These are phyloP conservation scores for Alsophila aescularia DNA, from an alignment of 2,888 invertebrate genomes.

Conservation along the genomic window DNA sequence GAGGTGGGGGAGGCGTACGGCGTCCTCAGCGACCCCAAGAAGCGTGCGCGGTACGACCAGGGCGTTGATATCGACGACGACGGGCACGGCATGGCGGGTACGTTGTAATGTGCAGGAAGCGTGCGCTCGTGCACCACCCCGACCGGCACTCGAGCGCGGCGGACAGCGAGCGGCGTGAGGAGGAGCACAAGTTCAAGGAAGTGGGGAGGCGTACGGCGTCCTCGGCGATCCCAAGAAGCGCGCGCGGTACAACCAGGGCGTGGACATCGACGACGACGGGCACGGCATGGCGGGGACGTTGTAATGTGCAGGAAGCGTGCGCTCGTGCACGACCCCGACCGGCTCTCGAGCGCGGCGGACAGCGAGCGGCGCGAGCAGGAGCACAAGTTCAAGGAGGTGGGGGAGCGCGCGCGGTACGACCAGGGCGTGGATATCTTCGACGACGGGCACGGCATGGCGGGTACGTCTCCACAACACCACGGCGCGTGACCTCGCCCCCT, in stretches of 20 bases:
- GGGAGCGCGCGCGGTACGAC: slow-evolving; percentile 95
- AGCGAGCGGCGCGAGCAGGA: slow-evolving; percentile 95
- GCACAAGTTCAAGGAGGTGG: slow-evolving; percentile 96
- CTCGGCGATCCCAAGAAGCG: slow-evolving; percentile 96
- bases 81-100: slow-evolving; percentile 1
- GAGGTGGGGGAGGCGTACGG: slow-evolving; percentile 98
- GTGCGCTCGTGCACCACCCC: slow-evolving; percentile 96
- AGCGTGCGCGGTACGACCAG: slow-evolving; percentile 92
- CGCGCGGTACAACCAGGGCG: slow-evolving; percentile 91
- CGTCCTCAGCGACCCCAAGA: slow-evolving; percentile 95
- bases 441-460: background rate
- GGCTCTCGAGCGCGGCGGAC: slow-evolving; percentile 94
- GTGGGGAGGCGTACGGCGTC: slow-evolving; percentile 97
- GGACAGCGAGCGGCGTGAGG: slow-evolving; percentile 93
- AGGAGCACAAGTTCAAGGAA: slow-evolving; percentile 97
- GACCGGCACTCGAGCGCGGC: slow-evolving; percentile 96
- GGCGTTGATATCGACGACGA: background rate
- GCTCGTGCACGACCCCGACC: slow-evolving; percentile 96
- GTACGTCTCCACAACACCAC: too few relatives aligned
- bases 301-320: too few relatives aligned
- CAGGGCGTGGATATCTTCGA: too few relatives aligned
- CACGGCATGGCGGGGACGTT: slow-evolving; percentile 81
- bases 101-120: too few relatives aligned
- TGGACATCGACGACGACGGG: slow-evolving; percentile 90
- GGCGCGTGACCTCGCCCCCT: slow-evolving; percentile 95